Conservation (phyloP, 2,797 vertebrate genomes). For the Austrolebias charrua region DNA sequence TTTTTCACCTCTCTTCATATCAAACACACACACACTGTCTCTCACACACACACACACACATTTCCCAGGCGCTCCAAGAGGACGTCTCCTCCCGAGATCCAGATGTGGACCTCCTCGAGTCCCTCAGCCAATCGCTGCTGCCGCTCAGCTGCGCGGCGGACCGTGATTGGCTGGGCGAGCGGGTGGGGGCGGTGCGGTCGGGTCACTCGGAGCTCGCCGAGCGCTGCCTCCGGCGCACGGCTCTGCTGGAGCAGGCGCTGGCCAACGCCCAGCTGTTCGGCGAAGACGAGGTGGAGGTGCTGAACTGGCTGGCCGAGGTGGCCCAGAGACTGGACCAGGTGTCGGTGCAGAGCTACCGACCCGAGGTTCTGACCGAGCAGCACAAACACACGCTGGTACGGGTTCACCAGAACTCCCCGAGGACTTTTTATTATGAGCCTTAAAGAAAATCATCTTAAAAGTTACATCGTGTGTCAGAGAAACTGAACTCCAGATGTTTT, state of each 20-base stretch:
- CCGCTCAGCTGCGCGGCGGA: slow-evolving; percentile 87
- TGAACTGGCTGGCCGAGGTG: slow-evolving; percentile 99
- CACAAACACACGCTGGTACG: slow-evolving; percentile 90
- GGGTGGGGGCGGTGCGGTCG: slow-evolving; percentile 81
- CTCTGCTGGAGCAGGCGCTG: slow-evolving; percentile 91
- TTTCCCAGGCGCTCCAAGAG: slow-evolving; percentile 89
- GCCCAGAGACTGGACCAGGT: slow-evolving; percentile 92
- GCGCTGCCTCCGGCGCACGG: slow-evolving; percentile 84
- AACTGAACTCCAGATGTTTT: not conserved
- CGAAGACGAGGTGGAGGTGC: slow-evolving; percentile 98
- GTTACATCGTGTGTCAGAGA: no score
- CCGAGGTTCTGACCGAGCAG: slow-evolving; percentile 88
- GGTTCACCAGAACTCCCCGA: slow-evolving; percentile 25
- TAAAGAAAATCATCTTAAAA: no score
- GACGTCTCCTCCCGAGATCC: slow-evolving; percentile 82
- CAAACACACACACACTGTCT: slow-evolving; percentile 11
- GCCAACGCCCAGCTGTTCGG: slow-evolving; percentile 95
- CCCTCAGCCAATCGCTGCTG: slow-evolving; percentile 85
- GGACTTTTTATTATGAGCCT: no score
- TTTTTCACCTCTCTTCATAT: slow-evolving; percentile 36
- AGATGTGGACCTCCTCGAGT: slow-evolving; percentile 83
- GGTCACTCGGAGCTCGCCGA: slow-evolving; percentile 86
- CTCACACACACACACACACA: slow-evolving; percentile 31
- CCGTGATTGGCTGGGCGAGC: slow-evolving; percentile 85
- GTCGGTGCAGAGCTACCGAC: slow-evolving; percentile 89